Conservation (phyloP, 2,113 vertebrate species). For the Lagopus muta region DNA sequence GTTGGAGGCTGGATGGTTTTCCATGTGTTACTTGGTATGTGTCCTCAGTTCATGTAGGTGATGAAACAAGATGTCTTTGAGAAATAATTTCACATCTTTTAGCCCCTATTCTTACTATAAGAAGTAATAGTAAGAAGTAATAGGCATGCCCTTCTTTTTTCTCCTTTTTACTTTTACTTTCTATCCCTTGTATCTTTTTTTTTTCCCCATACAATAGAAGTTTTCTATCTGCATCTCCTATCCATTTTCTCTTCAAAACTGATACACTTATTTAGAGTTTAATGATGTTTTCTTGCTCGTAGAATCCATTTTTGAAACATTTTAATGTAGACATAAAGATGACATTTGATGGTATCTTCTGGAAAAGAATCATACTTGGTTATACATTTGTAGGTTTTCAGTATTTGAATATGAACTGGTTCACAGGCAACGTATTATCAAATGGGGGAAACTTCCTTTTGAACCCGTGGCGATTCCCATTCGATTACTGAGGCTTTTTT, state of each 20-base stretch:
- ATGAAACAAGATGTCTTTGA: not conserved
- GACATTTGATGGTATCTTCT: accelerated
- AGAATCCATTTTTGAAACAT: not conserved
- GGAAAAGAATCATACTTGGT: not conserved
- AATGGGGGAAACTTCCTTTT: accelerated
- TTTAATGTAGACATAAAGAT: accelerated
- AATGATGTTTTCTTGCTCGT: not conserved
- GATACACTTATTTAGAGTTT: not conserved
- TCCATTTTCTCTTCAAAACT: not conserved
- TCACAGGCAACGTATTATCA: accelerated
- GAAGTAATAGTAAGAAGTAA: too few relatives aligned
- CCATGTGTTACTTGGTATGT: accelerated
- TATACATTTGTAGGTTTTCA: accelerated
- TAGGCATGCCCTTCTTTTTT: not conserved
- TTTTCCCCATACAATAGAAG: not conserved
- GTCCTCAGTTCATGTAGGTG: not conserved
- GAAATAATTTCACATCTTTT: not conserved
- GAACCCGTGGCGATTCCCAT: too few relatives aligned
- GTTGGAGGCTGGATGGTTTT: not conserved
- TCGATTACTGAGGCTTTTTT: accelerated
- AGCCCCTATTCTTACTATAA: not conserved
- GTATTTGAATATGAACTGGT: accelerated
- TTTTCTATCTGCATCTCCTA: not conserved
- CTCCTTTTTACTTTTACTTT: not conserved
- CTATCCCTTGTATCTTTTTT: not conserved